These are phyloP conservation scores for Temnothorax nylanderi DNA, from an alignment of 1,140 invertebrate genomes.

Conservation along the genomic window DNA sequence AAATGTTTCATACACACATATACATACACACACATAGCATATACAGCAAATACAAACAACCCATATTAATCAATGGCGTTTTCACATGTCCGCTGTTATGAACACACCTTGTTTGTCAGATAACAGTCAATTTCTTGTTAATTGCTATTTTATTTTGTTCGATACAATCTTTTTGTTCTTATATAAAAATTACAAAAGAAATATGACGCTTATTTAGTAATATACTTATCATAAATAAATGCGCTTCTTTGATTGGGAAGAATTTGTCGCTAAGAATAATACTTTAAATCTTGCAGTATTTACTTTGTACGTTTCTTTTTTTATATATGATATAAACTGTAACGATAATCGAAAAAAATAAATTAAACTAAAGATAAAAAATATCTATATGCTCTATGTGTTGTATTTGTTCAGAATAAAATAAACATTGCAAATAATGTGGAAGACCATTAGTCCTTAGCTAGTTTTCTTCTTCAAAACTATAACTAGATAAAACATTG, in stretches of 20 bases:
- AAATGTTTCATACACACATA: conserved; percentile 19
- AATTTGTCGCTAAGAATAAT: not conserved
- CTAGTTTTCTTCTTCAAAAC: not conserved
- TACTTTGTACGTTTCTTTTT: not conserved
- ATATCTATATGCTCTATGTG: not conserved
- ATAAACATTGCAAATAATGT: not conserved
- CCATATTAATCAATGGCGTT: conserved; percentile 47
- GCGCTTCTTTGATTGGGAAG: not conserved
- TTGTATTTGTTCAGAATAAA: not conserved
- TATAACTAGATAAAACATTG: not conserved
- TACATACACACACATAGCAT: no score
- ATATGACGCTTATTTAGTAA: not conserved
- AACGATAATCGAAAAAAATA: not conserved
- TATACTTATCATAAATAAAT: not conserved
- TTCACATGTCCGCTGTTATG: not conserved
- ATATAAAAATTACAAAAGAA: not conserved
- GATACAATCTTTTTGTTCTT: not conserved
- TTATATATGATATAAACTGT: not conserved
- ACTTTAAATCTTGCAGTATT: not conserved
- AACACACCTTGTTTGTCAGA: not conserved
- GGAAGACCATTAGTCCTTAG: not conserved
- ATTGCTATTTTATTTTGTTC: conserved; percentile 8
- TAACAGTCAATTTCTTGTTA: conserved; percentile 18
- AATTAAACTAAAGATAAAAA: not conserved
- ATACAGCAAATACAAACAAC: not conserved